Conservation (phyloP, 1,140 invertebrate genomes). For the Drusus annulatus region DNA sequence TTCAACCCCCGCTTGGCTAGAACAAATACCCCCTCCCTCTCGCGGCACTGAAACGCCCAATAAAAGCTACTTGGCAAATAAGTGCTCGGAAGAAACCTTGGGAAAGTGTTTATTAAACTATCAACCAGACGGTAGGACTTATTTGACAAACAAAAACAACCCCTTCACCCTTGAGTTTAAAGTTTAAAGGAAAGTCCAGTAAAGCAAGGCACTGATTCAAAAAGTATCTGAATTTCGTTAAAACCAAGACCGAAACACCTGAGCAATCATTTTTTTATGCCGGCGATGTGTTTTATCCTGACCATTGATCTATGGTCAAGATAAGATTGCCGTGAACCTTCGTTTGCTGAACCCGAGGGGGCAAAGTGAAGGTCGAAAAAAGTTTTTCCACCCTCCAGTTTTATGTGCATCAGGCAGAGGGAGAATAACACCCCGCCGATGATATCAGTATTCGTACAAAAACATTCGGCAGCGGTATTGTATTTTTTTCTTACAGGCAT, state of each 20-base stretch:
- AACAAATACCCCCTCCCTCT: slow-evolving; percentile 4
- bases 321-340: slow-evolving; percentile 18
- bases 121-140: neutral
- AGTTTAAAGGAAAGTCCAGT: no score
- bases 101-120: neutral
- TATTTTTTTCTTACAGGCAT: no score
- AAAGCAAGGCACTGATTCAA: no score
- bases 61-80: neutral
- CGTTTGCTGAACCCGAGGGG: neutral
- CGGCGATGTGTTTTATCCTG: neutral
- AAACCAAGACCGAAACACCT: no score
- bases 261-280: no score
- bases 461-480: neutral
- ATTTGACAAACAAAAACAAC: neutral
- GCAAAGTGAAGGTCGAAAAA: slow-evolving; percentile 9
- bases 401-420: slow-evolving; percentile 2
- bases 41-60: no score
- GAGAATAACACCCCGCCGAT: neutral
- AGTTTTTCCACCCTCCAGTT: neutral
- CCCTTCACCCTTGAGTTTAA: no score
- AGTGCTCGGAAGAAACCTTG: neutral
- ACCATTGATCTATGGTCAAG: neutral
- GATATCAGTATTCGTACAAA: slow-evolving; percentile 6
- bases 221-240: no score
- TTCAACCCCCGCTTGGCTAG: neutral